Evolutionary conservation across 2,888 invertebrate genomes (phyloP).

Genomic region (Tigriopus californicus): DNA sequence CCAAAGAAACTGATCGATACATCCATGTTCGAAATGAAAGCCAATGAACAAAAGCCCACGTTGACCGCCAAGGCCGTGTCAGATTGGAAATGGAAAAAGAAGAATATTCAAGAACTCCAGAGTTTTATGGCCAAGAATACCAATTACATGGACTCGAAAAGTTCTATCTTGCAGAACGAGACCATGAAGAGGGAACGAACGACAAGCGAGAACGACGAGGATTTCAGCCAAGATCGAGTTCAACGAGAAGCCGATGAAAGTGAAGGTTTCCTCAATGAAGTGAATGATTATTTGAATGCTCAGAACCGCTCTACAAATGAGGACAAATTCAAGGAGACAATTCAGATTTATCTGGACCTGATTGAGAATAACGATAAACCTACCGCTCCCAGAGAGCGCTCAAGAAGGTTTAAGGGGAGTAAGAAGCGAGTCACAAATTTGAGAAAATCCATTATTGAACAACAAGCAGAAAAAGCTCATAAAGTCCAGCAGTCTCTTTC

Average conservation of each 20-base stretch:
- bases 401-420: too few relatives aligned
- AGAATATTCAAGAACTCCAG: neutral
- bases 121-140: neutral
- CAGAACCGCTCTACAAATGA: neutral
- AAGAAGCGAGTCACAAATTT: too few relatives aligned
- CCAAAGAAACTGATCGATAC: too few relatives aligned
- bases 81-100: constrained; percentile 4
- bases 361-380: neutral
- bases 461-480: too few relatives aligned
- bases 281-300: constrained; percentile 4
- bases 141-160: neutral
- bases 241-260: neutral
- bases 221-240: neutral
- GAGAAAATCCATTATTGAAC: too few relatives aligned
- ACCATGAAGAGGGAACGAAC: neutral
- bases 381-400: too few relatives aligned
- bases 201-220: neutral
- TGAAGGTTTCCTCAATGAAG: neutral
- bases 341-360: neutral
- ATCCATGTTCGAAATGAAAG: too few relatives aligned
- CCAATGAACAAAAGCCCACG: too few relatives aligned
- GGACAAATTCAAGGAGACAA: constrained; percentile 6
- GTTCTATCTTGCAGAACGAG: neutral
- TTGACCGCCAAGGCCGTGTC: too few relatives aligned
- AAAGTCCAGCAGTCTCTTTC: too few relatives aligned